Conservation (phyloP, 2,113 vertebrate species). For the Elaphurus davidianus region DNA sequence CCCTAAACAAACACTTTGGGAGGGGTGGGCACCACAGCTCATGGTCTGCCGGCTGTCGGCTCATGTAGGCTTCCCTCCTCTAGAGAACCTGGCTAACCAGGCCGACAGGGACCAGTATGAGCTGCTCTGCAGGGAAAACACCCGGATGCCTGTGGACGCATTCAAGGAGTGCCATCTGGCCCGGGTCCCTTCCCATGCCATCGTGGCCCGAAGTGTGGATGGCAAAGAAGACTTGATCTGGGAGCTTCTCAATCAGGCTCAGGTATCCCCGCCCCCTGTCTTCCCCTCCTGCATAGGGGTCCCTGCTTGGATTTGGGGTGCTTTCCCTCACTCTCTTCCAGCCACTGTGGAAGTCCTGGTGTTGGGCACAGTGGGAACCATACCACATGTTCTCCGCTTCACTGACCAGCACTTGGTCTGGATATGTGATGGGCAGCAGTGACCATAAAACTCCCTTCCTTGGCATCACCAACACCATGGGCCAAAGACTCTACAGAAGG, state of each 20-base stretch:
- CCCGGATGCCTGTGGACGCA: conserved; percentile 77
- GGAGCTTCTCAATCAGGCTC: conserved; percentile 77
- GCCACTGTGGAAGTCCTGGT: background rate
- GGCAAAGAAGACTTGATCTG: conserved; percentile 82
- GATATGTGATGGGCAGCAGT: background rate
- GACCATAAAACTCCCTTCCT: background rate
- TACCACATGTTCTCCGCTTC: background rate
- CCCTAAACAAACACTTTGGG: background rate
- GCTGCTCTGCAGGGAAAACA: conserved; percentile 89
- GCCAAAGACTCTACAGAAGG: background rate
- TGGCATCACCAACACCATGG: background rate
- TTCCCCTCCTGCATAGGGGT: background rate
- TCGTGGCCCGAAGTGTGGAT: conserved; percentile 84
- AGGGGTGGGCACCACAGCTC: background rate
- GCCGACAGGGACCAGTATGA: conserved; percentile 82
- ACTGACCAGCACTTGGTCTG: background rate
- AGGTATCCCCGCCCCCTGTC: conserved; percentile 67
- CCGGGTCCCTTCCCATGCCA: conserved; percentile 84
- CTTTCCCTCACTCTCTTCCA: background rate
- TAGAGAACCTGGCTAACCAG: conserved; percentile 63
- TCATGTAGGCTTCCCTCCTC: background rate
- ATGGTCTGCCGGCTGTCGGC: background rate
- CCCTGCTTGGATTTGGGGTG: background rate
- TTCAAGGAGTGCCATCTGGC: conserved; percentile 85
- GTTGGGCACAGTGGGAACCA: background rate